Conservation (phyloP, 2,888 invertebrate genomes). For the Caenorhabditis panamensis region DNA sequence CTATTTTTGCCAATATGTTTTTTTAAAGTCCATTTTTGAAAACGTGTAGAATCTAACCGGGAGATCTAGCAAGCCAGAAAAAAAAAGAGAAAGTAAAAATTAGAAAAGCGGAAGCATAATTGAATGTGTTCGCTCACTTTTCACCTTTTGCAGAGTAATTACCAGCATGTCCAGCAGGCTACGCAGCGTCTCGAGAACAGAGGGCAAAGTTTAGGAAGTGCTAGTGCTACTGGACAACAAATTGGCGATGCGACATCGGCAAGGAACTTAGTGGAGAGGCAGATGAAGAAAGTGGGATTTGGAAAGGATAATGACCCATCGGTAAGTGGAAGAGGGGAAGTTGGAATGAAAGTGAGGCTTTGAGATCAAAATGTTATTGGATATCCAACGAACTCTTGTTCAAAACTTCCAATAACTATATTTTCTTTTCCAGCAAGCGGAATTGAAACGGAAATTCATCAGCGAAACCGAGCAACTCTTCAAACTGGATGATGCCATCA, state of each 20-base stretch:
- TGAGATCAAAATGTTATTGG: neutral
- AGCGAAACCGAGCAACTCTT: conserved; percentile 59
- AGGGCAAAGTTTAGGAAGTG: conserved; percentile 4
- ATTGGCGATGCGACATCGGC: conserved; percentile 24
- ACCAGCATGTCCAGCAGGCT: conserved; percentile 2
- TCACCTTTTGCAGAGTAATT: conserved; percentile 38
- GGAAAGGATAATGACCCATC: conserved; percentile 37
- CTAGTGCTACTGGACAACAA: neutral
- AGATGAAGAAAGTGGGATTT: conserved; percentile 55
- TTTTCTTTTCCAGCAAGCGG: conserved; percentile 39
- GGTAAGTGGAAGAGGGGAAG: conserved; percentile 12
- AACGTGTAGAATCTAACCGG: neutral
- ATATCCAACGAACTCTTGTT: neutral
- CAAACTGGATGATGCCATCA: conserved; percentile 50
- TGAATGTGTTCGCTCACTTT: neutral
- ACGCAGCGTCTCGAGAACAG: conserved; percentile 15
- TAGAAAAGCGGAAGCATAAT: neutral
- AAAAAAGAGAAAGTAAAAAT: conserved; percentile 1
- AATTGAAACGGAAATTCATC: conserved; percentile 45
- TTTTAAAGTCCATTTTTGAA: neutral
- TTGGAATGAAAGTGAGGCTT: neutral
- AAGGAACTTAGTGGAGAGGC: conserved; percentile 51
- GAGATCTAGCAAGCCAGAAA: neutral
- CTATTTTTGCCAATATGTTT: conserved; percentile 1
- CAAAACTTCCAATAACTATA: neutral